These are phyloP conservation scores for Cariama cristata DNA, from an alignment of 2,113 vertebrate genomes.

Conservation along the genomic window DNA sequence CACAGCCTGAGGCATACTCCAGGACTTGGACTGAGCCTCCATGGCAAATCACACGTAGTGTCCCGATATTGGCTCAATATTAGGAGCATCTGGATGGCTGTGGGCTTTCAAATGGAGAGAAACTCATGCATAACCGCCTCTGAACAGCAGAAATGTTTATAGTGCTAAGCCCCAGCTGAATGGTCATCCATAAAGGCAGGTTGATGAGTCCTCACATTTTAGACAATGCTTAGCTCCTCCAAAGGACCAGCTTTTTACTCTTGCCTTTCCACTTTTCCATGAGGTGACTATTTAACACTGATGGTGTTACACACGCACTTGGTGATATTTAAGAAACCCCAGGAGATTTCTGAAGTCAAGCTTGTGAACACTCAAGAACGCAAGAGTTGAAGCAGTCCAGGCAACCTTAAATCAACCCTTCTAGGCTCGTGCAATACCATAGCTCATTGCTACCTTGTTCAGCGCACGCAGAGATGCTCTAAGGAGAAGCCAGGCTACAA, in stretches of 20 bases:
- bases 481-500: neutral
- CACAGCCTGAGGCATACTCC: neutral
- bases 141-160: neutral
- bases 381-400: neutral
- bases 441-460: neutral
- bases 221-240: neutral
- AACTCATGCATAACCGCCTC: neutral
- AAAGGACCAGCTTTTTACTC: neutral
- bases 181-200: neutral
- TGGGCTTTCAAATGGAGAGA: neutral
- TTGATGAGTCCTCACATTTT: neutral
- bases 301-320: neutral
- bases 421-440: neutral
- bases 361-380: neutral
- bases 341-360: neutral
- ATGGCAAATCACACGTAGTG: accelerated
- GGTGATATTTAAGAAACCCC: neutral
- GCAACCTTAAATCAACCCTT: neutral
- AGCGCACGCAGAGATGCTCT: neutral
- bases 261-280: neutral
- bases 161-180: neutral
- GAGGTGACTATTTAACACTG: neutral
- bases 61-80: neutral
- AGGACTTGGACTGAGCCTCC: neutral
- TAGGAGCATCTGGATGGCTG: neutral